Percentiles rank a stretch among this genome's conserved stretches.
These are phyloP conservation scores for Agapetus fuscipes DNA, from an alignment of 2,888 invertebrate species.

Conservation along the genomic window DNA sequence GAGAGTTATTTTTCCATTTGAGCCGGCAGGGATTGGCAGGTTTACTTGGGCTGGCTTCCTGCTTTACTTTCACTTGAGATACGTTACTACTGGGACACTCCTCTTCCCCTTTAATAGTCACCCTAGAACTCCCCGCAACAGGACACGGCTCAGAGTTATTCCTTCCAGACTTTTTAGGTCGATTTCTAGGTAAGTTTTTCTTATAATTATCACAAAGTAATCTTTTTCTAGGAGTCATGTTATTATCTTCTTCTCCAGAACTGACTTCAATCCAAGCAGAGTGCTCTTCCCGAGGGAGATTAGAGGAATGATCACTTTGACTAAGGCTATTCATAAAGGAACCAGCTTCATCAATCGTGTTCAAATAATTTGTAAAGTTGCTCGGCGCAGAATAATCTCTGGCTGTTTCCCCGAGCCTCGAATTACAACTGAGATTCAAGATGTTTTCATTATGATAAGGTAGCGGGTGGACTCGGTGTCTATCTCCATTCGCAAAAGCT, in stretches of 20 bases:
- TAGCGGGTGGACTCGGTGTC: constrained; percentile 13
- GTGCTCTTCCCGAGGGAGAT: constrained; percentile 16
- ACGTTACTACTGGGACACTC: not conserved
- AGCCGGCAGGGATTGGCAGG: constrained; percentile 4
- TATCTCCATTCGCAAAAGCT: constrained; percentile 7
- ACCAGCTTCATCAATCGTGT: constrained; percentile 10
- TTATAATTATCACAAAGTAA: constrained; percentile 7
- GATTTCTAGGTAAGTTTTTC: constrained; percentile 3
- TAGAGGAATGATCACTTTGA: not conserved
- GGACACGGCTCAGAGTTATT: not conserved
- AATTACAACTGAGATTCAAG: constrained; percentile 18
- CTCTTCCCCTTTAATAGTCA: constrained; percentile 7
- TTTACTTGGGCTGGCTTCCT: constrained; percentile 1
- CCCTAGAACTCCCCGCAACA: constrained; percentile 1
- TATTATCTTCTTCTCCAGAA: constrained; percentile 42
- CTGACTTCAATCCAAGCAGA: constrained; percentile 35
- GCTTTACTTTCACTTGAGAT: constrained; percentile 4
- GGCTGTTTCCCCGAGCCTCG: constrained; percentile 10
- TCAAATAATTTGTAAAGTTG: constrained; percentile 17
- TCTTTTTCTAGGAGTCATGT: constrained; percentile 10
- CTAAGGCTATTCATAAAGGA: not conserved
- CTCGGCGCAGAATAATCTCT: constrained; percentile 14
- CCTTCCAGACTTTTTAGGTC: constrained; percentile 6
- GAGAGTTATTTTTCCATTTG: constrained; percentile 10
- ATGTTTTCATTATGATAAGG: constrained; percentile 19